Evolutionary conservation across 2,888 invertebrate genomes (phyloP).

Genomic region (Eubasilissa splendida): DNA sequence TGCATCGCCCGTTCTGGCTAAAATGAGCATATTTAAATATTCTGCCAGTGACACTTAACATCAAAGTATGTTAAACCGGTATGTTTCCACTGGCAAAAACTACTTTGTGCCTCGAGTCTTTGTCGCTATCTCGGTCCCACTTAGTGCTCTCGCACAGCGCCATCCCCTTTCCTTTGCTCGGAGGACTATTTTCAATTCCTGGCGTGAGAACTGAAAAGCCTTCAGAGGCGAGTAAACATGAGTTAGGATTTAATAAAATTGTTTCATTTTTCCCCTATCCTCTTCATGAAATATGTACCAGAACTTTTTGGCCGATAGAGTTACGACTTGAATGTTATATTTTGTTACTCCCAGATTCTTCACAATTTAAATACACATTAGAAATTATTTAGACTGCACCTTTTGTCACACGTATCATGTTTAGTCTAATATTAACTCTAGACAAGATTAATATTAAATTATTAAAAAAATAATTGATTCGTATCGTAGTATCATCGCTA

Average conservation of each 20-base stretch:
- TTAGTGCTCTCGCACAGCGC: background rate
- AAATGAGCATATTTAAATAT: constrained; percentile 53
- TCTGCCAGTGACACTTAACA: constrained; percentile 52
- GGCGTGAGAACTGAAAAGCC: constrained; percentile 53
- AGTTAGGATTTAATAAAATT: constrained; percentile 55
- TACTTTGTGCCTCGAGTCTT: constrained; percentile 20
- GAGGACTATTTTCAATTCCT: constrained; percentile 43
- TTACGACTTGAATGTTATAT: no score
- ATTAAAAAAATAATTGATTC: no score
- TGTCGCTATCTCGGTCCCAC: background rate
- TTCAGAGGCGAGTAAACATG: constrained; percentile 50
- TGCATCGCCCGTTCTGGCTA: constrained; percentile 14
- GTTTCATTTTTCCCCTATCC: constrained; percentile 40
- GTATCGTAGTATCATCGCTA: no score
- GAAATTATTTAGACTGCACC: no score
- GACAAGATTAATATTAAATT: no score
- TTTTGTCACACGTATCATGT: no score
- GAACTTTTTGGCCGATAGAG: no score
- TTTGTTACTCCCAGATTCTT: no score
- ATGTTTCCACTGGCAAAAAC: constrained; percentile 46
- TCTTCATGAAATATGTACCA: no score
- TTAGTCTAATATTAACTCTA: no score
- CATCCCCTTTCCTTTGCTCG: background rate
- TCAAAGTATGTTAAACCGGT: constrained; percentile 52
- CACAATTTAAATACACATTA: no score